Evolutionary conservation across 2,888 invertebrate species (phyloP).

Genomic region (Pyrrhia umbra): DNA sequence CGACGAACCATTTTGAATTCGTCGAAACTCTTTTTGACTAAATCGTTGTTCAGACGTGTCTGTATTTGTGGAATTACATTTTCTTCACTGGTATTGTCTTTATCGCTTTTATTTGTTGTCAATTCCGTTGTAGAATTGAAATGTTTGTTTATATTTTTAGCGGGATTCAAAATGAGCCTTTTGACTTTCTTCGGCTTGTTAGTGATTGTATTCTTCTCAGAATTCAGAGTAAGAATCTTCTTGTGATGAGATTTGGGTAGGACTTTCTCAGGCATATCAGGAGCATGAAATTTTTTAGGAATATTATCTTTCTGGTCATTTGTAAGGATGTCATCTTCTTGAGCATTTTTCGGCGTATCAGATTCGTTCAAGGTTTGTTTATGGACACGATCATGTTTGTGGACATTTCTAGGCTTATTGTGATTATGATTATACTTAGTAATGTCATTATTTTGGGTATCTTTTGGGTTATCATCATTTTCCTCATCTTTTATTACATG

Average conservation of each 20-base stretch:
- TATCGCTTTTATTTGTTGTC: too few relatives aligned
- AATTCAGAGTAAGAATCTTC: neutral
- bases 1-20: conserved; percentile 63
- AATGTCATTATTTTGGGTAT: neutral
- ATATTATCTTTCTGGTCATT: neutral
- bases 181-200: too few relatives aligned
- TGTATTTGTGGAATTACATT: conserved; percentile 23
- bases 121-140: too few relatives aligned
- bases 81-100: neutral
- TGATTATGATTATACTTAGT: neutral
- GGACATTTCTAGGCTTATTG: neutral
- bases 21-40: conserved; percentile 61
- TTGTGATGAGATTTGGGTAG: neutral
- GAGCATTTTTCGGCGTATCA: neutral
- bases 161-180: too few relatives aligned
- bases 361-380: conserved; percentile 6
- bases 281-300: neutral
- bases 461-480: neutral
- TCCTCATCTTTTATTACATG: neutral
- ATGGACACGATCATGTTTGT: too few relatives aligned
- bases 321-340: neutral
- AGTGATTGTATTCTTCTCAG: neutral
- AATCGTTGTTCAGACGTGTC: conserved; percentile 14
- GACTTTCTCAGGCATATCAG: neutral
- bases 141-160: too few relatives aligned